Evolutionary conservation across 2,797 vertebrate species (phyloP).

Genomic region (Syngnathus acus): DNA sequence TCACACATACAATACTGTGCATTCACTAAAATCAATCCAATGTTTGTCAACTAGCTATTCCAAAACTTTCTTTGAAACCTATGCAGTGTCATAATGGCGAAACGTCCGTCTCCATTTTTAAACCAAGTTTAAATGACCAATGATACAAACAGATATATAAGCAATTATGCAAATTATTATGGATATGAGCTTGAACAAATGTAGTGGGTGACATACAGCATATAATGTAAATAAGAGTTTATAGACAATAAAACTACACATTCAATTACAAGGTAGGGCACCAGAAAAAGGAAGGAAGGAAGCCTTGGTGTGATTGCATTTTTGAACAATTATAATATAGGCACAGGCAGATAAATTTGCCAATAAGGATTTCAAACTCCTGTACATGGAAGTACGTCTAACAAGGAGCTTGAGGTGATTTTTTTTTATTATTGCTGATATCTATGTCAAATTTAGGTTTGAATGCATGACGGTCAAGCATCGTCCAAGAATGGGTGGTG

Average conservation of each 20-base stretch:
- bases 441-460: neutral
- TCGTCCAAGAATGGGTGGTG: neutral
- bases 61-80: neutral
- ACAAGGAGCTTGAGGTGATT: no score
- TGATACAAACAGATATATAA: neutral
- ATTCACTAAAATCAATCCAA: neutral
- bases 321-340: neutral
- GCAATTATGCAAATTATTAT: no score
- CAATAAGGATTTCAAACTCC: neutral
- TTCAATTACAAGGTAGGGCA: neutral
- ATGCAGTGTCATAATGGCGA: no score
- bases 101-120: no score
- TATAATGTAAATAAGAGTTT: no score
- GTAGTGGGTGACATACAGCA: neutral
- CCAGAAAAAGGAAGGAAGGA: neutral
- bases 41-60: neutral
- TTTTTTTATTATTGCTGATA: neutral
- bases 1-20: constrained; percentile 5
- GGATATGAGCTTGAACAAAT: neutral
- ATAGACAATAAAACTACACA: neutral
- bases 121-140: neutral
- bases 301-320: neutral
- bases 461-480: neutral
- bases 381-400: neutral
- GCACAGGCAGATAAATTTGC: neutral